A percentile compares a stretch with the other conserved stretches of the same genome.
phyloP scores from a whole-genome alignment of 2,888 invertebrate genomes.

The Falcaria lacertinaria region DNA sequence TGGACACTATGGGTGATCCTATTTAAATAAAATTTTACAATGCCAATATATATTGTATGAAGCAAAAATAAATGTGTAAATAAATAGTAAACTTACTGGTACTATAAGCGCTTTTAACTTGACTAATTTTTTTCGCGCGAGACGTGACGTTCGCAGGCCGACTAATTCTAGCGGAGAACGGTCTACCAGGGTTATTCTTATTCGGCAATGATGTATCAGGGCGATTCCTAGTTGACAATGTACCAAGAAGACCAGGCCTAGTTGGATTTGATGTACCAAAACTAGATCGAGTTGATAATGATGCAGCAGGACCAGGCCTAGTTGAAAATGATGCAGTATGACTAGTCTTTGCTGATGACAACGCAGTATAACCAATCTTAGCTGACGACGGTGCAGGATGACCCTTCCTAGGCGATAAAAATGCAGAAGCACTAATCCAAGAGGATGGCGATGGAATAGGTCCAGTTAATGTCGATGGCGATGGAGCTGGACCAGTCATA shows the following conservation, averaged over 20 bases:
- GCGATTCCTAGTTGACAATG: background rate
- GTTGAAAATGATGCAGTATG: background rate
- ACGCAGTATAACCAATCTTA: background rate
- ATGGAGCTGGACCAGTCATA: background rate
- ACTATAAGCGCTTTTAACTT: conserved; percentile 25
- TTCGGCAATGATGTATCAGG: too few species aligned
- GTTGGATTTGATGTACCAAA: background rate
- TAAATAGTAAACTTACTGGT: conserved; percentile 31
- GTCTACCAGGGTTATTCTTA: background rate
- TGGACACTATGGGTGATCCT: conserved; percentile 52
- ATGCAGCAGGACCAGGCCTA: background rate
- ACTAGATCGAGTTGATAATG: background rate
- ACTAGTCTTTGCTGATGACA: background rate
- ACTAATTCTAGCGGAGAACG: background rate
- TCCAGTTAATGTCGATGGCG: background rate
- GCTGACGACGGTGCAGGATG: background rate
- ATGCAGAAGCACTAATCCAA: background rate
- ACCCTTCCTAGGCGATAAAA: background rate
- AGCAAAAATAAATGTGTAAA: background rate
- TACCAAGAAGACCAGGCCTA: background rate
- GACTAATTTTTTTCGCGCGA: conserved; percentile 9
- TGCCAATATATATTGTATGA: background rate
- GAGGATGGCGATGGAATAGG: background rate
- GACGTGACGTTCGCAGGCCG: background rate
- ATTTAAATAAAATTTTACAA: background rate